Evolutionary conservation across 1,140 invertebrate genomes (phyloP).

Genomic region (Drosophila hydei): DNA sequence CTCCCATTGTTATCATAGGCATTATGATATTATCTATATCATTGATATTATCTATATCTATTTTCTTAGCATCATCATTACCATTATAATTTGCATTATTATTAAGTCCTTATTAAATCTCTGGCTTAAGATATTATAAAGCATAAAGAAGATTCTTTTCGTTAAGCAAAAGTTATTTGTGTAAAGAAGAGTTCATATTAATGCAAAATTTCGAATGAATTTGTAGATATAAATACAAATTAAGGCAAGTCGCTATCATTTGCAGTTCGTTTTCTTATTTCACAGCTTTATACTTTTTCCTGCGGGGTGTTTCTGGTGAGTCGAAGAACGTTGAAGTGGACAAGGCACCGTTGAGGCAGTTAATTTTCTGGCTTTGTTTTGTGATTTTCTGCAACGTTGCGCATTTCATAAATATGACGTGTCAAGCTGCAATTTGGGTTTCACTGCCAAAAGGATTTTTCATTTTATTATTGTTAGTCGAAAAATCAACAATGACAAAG

Average conservation of each 20-base stretch:
- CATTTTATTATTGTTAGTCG: constrained; percentile 37
- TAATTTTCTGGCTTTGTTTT: constrained; percentile 75
- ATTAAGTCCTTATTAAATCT: no score
- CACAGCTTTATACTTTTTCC: background rate
- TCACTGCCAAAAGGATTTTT: constrained; percentile 46
- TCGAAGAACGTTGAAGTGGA: constrained; percentile 65
- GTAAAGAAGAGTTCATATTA: no score
- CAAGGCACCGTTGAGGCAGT: constrained; percentile 28
- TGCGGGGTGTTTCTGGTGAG: constrained; percentile 58
- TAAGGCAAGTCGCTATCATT: background rate
- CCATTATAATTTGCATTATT: no score
- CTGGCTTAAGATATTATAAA: no score
- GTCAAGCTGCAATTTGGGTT: constrained; percentile 68
- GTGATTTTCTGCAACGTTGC: constrained; percentile 78
- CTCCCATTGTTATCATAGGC: no score
- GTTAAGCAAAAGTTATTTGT: no score
- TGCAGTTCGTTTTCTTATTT: background rate
- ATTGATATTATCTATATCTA: no score
- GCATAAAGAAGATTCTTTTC: no score
- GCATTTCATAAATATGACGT: constrained; percentile 81
- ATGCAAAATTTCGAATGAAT: no score
- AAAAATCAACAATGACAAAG: constrained; percentile 29
- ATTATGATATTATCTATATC: no score
- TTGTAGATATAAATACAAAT: no score
- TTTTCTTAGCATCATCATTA: no score